Evolutionary conservation across 2,797 vertebrate species (phyloP).

Genomic region (Amphiprion clarkii): DNA sequence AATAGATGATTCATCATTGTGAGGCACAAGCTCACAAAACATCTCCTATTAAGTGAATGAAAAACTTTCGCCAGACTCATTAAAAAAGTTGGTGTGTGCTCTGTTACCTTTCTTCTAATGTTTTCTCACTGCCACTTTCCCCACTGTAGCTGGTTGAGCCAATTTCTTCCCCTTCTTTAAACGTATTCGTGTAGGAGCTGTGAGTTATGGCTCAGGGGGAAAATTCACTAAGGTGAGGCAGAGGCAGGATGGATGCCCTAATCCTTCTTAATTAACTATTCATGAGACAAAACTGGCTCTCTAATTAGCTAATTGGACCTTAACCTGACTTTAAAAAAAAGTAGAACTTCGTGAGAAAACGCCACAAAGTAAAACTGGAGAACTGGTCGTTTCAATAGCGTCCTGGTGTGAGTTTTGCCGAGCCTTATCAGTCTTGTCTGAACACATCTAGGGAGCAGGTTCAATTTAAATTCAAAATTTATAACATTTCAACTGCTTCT

Average conservation of each 20-base stretch:
- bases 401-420: background rate
- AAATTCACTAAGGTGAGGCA: conserved; percentile 44
- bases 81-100: conserved; percentile 50
- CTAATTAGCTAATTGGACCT: conserved; percentile 38
- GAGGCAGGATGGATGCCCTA: conserved; percentile 43
- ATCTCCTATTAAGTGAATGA: conserved; percentile 41
- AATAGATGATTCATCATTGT: conserved; percentile 47
- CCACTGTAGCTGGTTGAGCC: conserved; percentile 27
- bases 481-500: background rate
- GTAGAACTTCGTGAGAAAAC: conserved; percentile 8
- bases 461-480: background rate
- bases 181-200: conserved; percentile 42
- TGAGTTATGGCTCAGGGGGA: conserved; percentile 40
- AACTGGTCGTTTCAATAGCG: background rate
- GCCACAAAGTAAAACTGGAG: background rate
- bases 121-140: conserved; percentile 27
- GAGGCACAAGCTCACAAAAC: conserved; percentile 39
- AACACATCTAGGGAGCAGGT: background rate
- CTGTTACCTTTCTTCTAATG: conserved; percentile 34
- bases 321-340: conserved; percentile 20
- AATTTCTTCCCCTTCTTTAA: conserved; percentile 29
- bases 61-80: conserved; percentile 54
- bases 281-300: conserved; percentile 40
- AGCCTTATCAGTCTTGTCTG: background rate
- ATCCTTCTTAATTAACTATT: conserved; percentile 48